Evolutionary conservation across 2,797 vertebrate species (phyloP).

Genomic region (Acanthurus lineatus): DNA sequence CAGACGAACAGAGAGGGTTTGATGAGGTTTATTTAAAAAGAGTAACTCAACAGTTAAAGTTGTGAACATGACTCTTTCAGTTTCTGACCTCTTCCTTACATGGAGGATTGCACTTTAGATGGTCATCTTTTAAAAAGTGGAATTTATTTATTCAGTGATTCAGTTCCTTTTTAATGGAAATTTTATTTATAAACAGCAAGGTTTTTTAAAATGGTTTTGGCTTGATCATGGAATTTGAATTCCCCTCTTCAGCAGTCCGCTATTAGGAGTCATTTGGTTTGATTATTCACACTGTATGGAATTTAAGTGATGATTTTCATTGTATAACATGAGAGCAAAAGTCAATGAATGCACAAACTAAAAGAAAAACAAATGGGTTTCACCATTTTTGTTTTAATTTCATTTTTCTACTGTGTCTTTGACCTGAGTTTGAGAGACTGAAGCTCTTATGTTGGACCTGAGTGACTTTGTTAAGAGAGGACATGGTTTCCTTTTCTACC

Average conservation of each 20-base stretch:
- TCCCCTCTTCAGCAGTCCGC: constrained; percentile 39
- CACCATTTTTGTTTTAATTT: constrained; percentile 57
- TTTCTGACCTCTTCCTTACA: constrained; percentile 74
- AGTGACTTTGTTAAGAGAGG: constrained; percentile 63
- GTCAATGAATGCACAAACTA: constrained; percentile 53
- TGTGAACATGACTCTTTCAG: constrained; percentile 47
- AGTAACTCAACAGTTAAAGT: constrained; percentile 35
- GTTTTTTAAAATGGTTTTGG: constrained; percentile 67
- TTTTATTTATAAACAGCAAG: constrained; percentile 82
- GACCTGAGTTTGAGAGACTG: constrained; percentile 51
- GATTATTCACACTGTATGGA: constrained; percentile 63
- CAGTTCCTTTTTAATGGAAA: constrained; percentile 73
- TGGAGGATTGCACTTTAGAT: constrained; percentile 83
- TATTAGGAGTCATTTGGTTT: constrained; percentile 55
- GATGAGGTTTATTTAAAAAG: constrained; percentile 31
- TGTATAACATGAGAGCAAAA: constrained; percentile 60
- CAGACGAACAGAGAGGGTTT: constrained; percentile 28
- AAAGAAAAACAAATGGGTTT: constrained; percentile 73
- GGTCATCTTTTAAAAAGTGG: constrained; percentile 67
- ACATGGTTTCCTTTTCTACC: constrained; percentile 65
- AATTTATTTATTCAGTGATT: constrained; percentile 80
- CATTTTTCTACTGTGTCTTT: constrained; percentile 61
- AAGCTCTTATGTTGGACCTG: constrained; percentile 63
- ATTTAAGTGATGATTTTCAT: constrained; percentile 65
- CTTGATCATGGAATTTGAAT: constrained; percentile 62